Conservation (phyloP, 2,113 vertebrate species). For the Lophius piscatorius region DNA sequence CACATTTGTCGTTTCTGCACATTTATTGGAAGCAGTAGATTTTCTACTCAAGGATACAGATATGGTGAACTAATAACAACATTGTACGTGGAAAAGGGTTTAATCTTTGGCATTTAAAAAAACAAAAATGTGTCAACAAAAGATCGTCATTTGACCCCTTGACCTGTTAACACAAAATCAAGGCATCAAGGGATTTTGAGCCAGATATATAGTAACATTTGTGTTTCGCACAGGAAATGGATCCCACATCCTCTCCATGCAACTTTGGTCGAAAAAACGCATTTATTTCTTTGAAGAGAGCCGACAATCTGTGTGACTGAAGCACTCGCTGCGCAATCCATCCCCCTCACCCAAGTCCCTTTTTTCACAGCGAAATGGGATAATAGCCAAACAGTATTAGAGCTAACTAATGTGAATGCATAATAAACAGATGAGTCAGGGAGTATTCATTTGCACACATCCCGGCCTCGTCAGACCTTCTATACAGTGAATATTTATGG, state of each 20-base stretch:
- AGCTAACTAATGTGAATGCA: slow-evolving; percentile 79
- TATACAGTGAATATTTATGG: slow-evolving; percentile 36
- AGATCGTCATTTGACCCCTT: slow-evolving; percentile 54
- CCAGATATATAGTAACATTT: slow-evolving; percentile 58
- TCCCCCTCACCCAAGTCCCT: slow-evolving; percentile 76
- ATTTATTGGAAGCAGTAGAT: slow-evolving; percentile 21
- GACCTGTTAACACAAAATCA: slow-evolving; percentile 48
- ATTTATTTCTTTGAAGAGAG: slow-evolving; percentile 78
- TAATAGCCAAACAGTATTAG: slow-evolving; percentile 80
- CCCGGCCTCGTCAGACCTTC: slow-evolving; percentile 55
- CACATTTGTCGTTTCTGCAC: slow-evolving; percentile 32
- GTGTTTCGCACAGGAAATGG: slow-evolving; percentile 61
- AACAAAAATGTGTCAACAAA: not conserved
- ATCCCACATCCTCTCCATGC: slow-evolving; percentile 62
- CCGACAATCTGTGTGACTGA: slow-evolving; percentile 79
- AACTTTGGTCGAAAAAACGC: slow-evolving; percentile 62
- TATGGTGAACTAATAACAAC: no score
- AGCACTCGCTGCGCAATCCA: slow-evolving; percentile 78
- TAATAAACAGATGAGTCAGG: slow-evolving; percentile 84
- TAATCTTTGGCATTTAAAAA: slow-evolving; percentile 1
- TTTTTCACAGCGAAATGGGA: slow-evolving; percentile 77
- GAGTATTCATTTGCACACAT: slow-evolving; percentile 74
- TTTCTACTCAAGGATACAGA: slow-evolving; percentile 1
- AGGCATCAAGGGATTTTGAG: slow-evolving; percentile 37
- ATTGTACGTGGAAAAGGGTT: not conserved